Percentiles rank a stretch among this genome's conserved stretches.
Conservation (phyloP, 2,888 invertebrate species). For the Ceraclea dissimilis region DNA sequence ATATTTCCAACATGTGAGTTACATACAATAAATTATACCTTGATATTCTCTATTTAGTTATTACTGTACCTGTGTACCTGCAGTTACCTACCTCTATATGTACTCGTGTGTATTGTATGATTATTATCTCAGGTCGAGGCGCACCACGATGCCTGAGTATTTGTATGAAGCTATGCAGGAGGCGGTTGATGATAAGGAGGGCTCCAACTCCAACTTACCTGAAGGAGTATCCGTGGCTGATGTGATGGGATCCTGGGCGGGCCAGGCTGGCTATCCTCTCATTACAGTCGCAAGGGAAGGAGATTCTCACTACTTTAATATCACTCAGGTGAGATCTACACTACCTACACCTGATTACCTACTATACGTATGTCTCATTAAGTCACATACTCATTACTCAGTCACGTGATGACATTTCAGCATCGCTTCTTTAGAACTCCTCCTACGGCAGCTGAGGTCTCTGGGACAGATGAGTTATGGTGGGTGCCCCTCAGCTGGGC, state of each 20-base stretch:
- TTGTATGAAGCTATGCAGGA: constrained; percentile 31
- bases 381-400: too few relatives aligned
- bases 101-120: too few relatives aligned
- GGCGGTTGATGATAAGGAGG: constrained; percentile 31
- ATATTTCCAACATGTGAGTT: constrained; percentile 38
- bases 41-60: too few relatives aligned
- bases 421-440: too few relatives aligned
- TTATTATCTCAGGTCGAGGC: constrained; percentile 36
- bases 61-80: too few relatives aligned
- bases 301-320: constrained; percentile 26
- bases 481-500: neutral
- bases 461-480: neutral
- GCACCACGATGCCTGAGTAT: constrained; percentile 33
- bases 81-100: too few relatives aligned
- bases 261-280: constrained; percentile 69
- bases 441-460: too few relatives aligned
- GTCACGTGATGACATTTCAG: too few relatives aligned
- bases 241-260: constrained; percentile 67
- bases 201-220: too few relatives aligned
- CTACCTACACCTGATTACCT: neutral
- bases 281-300: constrained; percentile 42
- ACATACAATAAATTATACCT: neutral
- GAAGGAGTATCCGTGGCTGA: constrained; percentile 38
- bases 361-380: neutral
- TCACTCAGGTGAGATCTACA: constrained; percentile 36